Evolutionary conservation across 1,140 invertebrate genomes (phyloP).

Genomic region (Caligus rogercresseyi): DNA sequence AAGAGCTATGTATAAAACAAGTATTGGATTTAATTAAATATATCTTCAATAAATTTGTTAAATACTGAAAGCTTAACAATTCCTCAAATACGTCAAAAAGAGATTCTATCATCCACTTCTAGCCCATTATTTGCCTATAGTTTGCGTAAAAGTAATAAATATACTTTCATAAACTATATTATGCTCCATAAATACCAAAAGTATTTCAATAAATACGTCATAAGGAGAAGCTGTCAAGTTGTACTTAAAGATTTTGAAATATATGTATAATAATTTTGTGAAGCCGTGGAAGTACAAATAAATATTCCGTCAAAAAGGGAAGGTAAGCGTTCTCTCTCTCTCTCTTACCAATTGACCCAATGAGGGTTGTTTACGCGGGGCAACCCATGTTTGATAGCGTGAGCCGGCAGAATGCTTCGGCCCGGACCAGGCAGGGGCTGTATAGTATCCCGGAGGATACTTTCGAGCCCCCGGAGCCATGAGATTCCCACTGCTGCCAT

Average conservation of each 20-base stretch:
- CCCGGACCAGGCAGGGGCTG: conserved; percentile 11
- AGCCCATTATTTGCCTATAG: too few species aligned
- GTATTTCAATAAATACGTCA: background rate
- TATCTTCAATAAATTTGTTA: too few species aligned
- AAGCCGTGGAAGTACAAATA: background rate
- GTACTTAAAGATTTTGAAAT: background rate
- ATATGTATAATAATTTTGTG: background rate
- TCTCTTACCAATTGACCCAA: conserved; percentile 16
- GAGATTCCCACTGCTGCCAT: background rate
- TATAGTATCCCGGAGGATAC: conserved; percentile 19
- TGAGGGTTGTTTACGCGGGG: conserved; percentile 16
- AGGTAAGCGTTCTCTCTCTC: background rate
- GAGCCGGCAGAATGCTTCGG: conserved; percentile 3
- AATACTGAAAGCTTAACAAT: too few species aligned
- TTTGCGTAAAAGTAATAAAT: too few species aligned
- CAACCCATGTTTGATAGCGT: conserved; percentile 20
- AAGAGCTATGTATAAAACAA: too few species aligned
- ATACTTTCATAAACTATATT: background rate
- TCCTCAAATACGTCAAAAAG: too few species aligned
- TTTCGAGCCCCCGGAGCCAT: background rate
- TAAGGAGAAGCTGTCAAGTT: background rate
- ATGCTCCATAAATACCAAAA: background rate
- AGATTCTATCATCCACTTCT: too few species aligned
- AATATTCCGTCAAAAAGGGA: background rate
- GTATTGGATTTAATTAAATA: too few species aligned